A percentile compares a stretch with the other conserved stretches of the same genome.
phyloP scores from a whole-genome alignment of 1,140 invertebrate genomes.

The Epicauta chinensis region DNA sequence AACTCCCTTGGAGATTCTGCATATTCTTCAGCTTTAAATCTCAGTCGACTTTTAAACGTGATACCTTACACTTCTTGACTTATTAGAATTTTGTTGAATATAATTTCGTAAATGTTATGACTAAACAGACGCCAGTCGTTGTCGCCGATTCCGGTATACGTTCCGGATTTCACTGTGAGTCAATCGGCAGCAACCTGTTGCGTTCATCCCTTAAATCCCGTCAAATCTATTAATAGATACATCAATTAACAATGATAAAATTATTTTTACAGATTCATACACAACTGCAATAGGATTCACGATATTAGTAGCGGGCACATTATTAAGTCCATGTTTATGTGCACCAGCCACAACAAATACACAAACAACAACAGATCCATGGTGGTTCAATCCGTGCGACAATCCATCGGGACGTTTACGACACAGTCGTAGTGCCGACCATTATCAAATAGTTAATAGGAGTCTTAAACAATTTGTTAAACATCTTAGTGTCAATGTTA shows the following conservation, averaged over 20 bases:
- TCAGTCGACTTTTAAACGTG: constrained; percentile 8
- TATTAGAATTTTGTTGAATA: no score
- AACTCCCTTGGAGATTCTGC: no score
- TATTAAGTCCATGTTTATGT: constrained; percentile 12
- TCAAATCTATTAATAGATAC: no score
- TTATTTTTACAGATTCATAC: constrained; percentile 3
- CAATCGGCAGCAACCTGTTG: not conserved
- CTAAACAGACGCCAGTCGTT: not conserved
- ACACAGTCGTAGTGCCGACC: constrained; percentile 17
- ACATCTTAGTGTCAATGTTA: not conserved
- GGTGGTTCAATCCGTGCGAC: constrained; percentile 25
- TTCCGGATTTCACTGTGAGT: constrained; percentile 13
- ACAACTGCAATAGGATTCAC: not conserved
- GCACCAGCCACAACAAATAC: not conserved
- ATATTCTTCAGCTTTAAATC: no score
- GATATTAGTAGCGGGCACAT: not conserved
- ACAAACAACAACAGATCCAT: constrained; percentile 10
- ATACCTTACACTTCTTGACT: constrained; percentile 17
- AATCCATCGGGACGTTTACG: constrained; percentile 6
- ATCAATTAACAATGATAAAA: no score
- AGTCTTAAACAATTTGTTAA: no score
- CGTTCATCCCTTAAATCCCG: no score
- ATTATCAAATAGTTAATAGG: not conserved
- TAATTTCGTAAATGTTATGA: constrained; percentile 11
- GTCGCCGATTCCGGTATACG: not conserved